Base-by-base conservation (phyloP, 2,797 vertebrate species). In the Dallia pectoralis region DNA sequence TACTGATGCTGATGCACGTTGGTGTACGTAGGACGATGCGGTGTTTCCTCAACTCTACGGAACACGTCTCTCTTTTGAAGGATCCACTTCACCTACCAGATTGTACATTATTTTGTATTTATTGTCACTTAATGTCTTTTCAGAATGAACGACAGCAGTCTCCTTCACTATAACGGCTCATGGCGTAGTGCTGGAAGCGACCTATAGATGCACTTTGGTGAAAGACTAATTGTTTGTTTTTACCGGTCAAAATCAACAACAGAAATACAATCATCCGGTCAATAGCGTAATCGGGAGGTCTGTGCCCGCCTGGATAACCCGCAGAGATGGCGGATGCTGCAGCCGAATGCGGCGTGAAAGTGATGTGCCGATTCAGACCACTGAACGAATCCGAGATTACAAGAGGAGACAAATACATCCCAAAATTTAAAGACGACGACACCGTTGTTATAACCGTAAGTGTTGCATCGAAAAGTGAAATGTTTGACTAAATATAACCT, bases 301-400 rank as follows among this genome's bases (percentile, higher is more conserved):
- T 63, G 11, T 49, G 29, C 62, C 32, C 16, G 62, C 29, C 62
- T 32, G 62, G 62, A 63, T 65, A 73, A 63, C 75, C 69, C 69
- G 75, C 53, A 59, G 9, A 29, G 15, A 90, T 94, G 93, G 94
- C 91, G 88, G 91, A 92, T 74, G 89, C 92, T 53, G 91, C 94
- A 32, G 69, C 69, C 1, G 94, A 95, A 82, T 95, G 93, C 91
- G 94, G 94, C 87, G 94, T 95, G 84, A 93, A 94, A 87, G 94
- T 95, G 80, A 90, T 95, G 93, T 95, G 94, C 91, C 91, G 94
- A 69, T 95, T 95, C 85, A 91, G 94, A 81, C 94, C 94, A 64
- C 88, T 95, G 78, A 95, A 94, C 83, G 89, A 93, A 36, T 91
- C 94, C 1, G 94, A 95, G 87, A 92, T 92, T 32, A 89, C 91